Evolutionary conservation across 2,797 vertebrate species (phyloP).

Genomic region (Gastrophryne carolinensis): DNA sequence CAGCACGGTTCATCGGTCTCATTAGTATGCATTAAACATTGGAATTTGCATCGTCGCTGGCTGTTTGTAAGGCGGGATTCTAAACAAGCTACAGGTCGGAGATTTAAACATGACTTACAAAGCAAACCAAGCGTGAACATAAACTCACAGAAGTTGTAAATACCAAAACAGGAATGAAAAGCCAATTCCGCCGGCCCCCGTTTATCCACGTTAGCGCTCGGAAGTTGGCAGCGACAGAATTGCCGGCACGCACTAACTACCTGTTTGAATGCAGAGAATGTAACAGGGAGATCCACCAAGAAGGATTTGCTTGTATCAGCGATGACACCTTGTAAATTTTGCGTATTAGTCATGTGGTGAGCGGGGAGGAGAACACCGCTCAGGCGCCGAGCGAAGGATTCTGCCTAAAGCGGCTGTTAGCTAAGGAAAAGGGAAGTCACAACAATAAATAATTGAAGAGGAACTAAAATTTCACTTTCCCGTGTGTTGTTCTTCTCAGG

Average conservation of each 20-base stretch:
- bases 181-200: no score
- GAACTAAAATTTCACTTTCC: no score
- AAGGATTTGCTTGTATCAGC: not conserved
- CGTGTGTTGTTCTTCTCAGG: no score
- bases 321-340: not conserved
- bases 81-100: not conserved
- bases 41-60: slow-evolving; percentile 6
- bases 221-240: not conserved
- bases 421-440: not conserved
- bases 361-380: not conserved
- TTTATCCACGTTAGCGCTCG: not conserved
- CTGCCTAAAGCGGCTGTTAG: not conserved
- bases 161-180: not conserved
- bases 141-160: not conserved
- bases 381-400: not conserved
- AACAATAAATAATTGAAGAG: no score
- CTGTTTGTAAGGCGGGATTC: not conserved
- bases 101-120: not conserved
- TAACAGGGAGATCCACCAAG: not conserved
- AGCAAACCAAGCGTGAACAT: not conserved
- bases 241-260: no score
- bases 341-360: not conserved
- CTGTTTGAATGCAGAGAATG: not conserved
- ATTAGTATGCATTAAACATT: slow-evolving; percentile 28
- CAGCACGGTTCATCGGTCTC: not conserved